phyloP scores from a whole-genome alignment of 2,797 vertebrate genomes.

The Apogon hyalosoma region DNA sequence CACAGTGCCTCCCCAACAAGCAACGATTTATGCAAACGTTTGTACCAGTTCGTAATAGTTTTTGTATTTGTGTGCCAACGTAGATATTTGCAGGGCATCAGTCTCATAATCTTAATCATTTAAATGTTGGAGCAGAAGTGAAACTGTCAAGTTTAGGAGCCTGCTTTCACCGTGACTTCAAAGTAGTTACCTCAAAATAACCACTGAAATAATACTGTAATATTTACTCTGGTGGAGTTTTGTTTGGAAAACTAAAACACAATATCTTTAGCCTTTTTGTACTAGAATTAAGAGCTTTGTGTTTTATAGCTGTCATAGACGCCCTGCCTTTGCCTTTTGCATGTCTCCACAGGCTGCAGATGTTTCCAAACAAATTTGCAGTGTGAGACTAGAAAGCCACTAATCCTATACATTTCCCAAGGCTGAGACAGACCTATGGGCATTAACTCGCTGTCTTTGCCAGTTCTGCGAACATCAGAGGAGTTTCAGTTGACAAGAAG shows the following conservation, averaged over 20 bases:
- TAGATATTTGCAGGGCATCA: too few species aligned
- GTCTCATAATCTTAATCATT: slow-evolving; percentile 54
- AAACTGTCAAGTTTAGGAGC: slow-evolving; percentile 51
- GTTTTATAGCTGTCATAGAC: background rate
- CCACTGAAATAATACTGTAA: background rate
- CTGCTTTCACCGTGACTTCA: slow-evolving; percentile 10
- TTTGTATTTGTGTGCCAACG: too few species aligned
- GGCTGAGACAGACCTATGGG: slow-evolving; percentile 25
- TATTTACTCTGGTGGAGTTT: background rate
- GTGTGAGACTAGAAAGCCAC: slow-evolving; percentile 1
- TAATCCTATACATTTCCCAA: slow-evolving; percentile 18
- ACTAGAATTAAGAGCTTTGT: background rate
- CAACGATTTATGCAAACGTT: too few species aligned
- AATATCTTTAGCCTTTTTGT: background rate
- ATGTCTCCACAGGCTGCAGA: background rate
- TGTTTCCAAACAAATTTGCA: slow-evolving; percentile 11
- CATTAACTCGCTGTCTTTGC: slow-evolving; percentile 31
- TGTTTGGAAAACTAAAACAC: background rate
- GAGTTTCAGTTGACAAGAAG: slow-evolving; percentile 48
- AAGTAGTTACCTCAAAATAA: slow-evolving; percentile 29
- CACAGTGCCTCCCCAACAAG: too few species aligned
- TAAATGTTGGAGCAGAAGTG: slow-evolving; percentile 37
- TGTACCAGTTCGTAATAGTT: too few species aligned
- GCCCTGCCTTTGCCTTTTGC: background rate
- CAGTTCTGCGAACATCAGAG: slow-evolving; percentile 39